Conservation (phyloP, 2,113 vertebrate species). For the Aegypius monachus region DNA sequence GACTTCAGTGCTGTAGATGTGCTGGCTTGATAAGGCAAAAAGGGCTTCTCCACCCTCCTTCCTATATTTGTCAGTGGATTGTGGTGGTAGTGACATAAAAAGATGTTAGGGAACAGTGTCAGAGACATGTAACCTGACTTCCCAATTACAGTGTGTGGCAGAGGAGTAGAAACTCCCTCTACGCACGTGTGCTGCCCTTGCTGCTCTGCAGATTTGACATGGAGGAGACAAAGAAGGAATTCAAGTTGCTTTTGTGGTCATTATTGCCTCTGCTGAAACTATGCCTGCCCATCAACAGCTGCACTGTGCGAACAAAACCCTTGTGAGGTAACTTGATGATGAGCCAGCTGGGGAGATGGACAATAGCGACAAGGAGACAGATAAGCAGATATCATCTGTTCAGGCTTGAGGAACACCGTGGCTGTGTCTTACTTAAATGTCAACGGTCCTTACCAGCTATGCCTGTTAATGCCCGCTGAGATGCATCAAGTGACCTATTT, state of each 20-base stretch:
- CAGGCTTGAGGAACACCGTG: background rate
- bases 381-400: background rate
- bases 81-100: background rate
- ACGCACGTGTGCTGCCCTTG: rapidly evolving
- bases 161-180: background rate
- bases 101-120: background rate
- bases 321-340: background rate
- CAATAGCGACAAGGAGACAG: background rate
- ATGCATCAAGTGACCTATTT: background rate
- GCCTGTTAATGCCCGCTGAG: background rate
- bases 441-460: background rate
- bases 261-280: background rate
- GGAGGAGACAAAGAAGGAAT: background rate
- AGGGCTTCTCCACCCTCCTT: background rate
- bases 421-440: background rate
- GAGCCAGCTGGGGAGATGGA: background rate
- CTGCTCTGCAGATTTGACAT: background rate
- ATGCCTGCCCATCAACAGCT: background rate
- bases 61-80: background rate
- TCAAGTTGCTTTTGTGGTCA: background rate
- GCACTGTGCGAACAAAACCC: background rate
- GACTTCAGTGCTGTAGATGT: background rate
- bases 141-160: background rate
- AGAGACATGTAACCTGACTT: background rate
- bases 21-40: background rate